These are phyloP conservation scores for Gymnoscopelus microlampas DNA, from an alignment of 2,797 vertebrate species.

Conservation along the genomic window DNA sequence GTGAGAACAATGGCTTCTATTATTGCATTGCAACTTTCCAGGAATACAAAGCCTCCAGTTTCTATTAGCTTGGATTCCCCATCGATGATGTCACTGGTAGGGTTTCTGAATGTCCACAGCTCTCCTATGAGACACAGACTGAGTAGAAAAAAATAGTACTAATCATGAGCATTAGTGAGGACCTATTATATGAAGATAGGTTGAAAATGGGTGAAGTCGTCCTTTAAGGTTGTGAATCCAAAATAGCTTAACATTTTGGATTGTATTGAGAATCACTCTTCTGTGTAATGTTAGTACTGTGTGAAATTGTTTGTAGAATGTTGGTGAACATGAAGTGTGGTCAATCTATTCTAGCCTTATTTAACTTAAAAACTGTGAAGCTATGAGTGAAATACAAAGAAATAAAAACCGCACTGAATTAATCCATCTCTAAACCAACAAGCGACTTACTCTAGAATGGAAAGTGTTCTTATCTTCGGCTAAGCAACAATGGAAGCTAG, in stretches of 20 bases:
- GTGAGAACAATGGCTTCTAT: too few relatives aligned
- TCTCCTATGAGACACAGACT: too few relatives aligned
- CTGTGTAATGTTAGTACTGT: neutral
- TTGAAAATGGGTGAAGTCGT: too few relatives aligned
- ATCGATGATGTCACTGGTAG: too few relatives aligned
- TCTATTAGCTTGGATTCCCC: too few relatives aligned
- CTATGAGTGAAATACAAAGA: constrained; percentile 4
- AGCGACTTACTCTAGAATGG: constrained; percentile 20
- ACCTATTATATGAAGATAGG: too few relatives aligned
- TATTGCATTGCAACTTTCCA: too few relatives aligned
- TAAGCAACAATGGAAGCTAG: constrained; percentile 19
- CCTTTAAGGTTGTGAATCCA: too few relatives aligned
- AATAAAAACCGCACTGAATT: constrained; percentile 20
- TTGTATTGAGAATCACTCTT: constrained; percentile 4
- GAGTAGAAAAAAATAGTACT: too few relatives aligned
- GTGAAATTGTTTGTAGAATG: neutral
- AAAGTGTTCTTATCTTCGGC: constrained; percentile 22
- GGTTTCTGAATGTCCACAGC: too few relatives aligned
- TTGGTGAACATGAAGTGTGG: constrained; percentile 16
- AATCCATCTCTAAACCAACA: neutral
- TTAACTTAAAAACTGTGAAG: neutral
- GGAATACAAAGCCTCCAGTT: too few relatives aligned
- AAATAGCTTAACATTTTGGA: neutral
- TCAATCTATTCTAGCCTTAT: constrained; percentile 8
- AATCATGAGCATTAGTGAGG: too few relatives aligned